Evolutionary conservation across 2,888 invertebrate genomes (phyloP), one percentile per base, ranked within the genome.

Genomic region (Leucozona laternaria): DNA sequence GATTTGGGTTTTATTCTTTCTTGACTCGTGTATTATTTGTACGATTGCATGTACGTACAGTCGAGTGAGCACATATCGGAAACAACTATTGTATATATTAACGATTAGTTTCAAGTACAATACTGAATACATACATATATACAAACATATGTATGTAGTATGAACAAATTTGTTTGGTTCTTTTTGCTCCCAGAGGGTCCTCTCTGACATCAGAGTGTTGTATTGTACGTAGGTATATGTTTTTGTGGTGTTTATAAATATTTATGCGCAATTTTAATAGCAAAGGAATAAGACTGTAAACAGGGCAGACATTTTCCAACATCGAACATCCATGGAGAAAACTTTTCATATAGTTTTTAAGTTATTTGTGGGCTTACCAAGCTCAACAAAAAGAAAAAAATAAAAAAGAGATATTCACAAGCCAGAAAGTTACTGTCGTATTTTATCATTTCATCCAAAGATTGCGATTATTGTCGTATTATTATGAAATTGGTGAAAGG

Each of bases 51-150:
- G 70, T 78, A 64, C 57, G 25, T 72, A 72, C 78, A 82, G 70
- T 79, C 43, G 82, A 82, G 43, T 86, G 75, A 82, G 48, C 64
- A 70, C 82, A 82, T 79, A 86, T 86, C 77, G 86, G 82, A 86
- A 86, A 86, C 82, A 79, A 78, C 86, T 78, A 75, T 86, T 86
- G 86, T 86, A 86, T 86, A 82, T 82, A 71, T 86, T 86, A 82
- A 75, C 86, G 78, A 86, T 82, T 78, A 81, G 73, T 60, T 80
- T 77, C 37, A 72, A 85, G 72, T 70, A 79, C 50, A 78, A 25
- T 34, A 48, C 64, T 64, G 15, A 20, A 20, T 15, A 10, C 7
- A 31, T 17, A 37, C 4, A 25, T 60, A 45, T 25, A 45, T n/a
- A 43, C 17, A 20, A 17, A 17, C 45, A 2, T 31, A 31, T 31